phyloP scores from a whole-genome alignment of 2,797 vertebrate species.

The Chromobotia macracanthus region DNA sequence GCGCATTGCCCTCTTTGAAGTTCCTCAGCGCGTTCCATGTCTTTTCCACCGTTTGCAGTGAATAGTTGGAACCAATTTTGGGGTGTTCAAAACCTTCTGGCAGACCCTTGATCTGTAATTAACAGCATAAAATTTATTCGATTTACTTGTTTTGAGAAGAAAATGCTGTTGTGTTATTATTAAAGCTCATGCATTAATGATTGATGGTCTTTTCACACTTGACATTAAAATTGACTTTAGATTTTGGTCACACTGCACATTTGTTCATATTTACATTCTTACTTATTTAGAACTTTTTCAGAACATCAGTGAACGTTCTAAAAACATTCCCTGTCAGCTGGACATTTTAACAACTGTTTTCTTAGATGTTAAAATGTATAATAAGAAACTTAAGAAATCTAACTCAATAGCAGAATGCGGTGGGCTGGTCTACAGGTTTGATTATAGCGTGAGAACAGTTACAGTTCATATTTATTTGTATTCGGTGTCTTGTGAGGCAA shows the following conservation, averaged over 20 bases:
- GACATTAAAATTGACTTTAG: too few species aligned
- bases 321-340: too few species aligned
- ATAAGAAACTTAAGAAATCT: background rate
- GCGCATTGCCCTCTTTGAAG: constrained; percentile 92
- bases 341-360: too few species aligned
- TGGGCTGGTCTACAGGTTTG: background rate
- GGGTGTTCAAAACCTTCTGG: constrained; percentile 90
- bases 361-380: too few species aligned
- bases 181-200: background rate
- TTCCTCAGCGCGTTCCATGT: constrained; percentile 92
- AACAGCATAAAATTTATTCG: background rate
- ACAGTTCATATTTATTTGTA: background rate
- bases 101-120: constrained; percentile 89
- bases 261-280: too few species aligned
- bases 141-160: constrained; percentile 27
- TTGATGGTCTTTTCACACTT: too few species aligned
- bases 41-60: constrained; percentile 88
- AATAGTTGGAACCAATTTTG: constrained; percentile 97
- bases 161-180: background rate
- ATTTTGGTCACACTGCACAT: too few species aligned
- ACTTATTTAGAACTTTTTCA: too few species aligned
- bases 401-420: too few species aligned
- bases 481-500: background rate
- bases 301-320: too few species aligned
- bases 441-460: background rate